Base-by-base conservation (phyloP, 1,140 invertebrate species). In the Scaptodrosophila lebanonensis region DNA sequence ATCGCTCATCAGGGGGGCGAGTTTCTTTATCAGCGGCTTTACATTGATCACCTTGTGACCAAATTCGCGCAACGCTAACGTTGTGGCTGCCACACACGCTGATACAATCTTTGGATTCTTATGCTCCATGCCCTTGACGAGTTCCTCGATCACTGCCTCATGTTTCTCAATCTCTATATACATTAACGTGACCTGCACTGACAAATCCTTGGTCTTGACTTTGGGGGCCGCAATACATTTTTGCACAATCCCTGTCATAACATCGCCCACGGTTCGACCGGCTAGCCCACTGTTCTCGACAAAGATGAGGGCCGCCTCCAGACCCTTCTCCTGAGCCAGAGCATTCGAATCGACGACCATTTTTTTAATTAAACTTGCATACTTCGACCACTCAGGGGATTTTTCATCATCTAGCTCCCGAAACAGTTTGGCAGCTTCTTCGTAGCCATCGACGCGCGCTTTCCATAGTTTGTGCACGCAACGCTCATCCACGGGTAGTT, bases 161-260 rank as follows among this genome's bases (percentile, higher is more conserved):
- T 95, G 93, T 87, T 98, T 98, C 84, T 99, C 97, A 68, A 98
- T 96, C 89, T 99, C 97, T 69, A 98, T 91, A 84, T 94, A 98
- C 94, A 98, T 96, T 35, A 99, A 89, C 1, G 93, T 91, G 48
- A 99, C 92, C 86, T 98, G 96, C 30, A 94, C 88, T 4, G 95
- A 94, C 9, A 97, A 88, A 58, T 99, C 97, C 87, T 95, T 97
- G 2, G 95, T 98, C 87, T 96, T 97, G 1, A 93, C 91, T 89
- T 94, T 96, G 8, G 95, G 93, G 0, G 96, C 95, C 32, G 94
- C 95, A 50, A 98, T 92, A 87, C 96, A 98, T 89, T 99, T 99
- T 29, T 92, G 89, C 0, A 98, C 93, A 57, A 99, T 92, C 11
- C 95, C 95, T 35, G 89, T 89, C 89, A 98, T 94, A 1, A 98